phyloP scores from a whole-genome alignment of 2,113 vertebrate genomes.

The Coturnix japonica region DNA sequence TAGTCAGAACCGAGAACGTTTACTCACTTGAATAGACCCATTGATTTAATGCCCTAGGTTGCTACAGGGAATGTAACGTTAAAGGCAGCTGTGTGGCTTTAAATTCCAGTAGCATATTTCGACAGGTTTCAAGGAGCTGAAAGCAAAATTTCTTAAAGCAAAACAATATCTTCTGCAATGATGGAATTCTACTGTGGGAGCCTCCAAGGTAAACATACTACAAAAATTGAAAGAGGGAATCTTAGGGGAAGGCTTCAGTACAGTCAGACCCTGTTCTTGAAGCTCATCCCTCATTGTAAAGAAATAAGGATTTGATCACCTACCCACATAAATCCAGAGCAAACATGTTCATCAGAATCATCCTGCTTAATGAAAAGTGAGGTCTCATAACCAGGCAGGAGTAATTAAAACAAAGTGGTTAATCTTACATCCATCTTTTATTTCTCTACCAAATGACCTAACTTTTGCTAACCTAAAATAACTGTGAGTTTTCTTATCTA shows the following conservation, averaged over 20 bases:
- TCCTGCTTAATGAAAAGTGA: background rate
- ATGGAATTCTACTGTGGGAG: background rate
- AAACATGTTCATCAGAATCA: background rate
- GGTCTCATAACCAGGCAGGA: background rate
- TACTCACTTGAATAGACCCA: background rate
- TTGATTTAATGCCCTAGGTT: background rate
- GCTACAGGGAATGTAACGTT: background rate
- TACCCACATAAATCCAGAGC: background rate
- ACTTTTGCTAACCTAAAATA: background rate
- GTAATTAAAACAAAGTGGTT: background rate
- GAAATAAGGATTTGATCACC: background rate
- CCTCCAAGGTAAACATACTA: background rate
- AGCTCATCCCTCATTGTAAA: background rate
- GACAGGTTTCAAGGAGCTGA: background rate
- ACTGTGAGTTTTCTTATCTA: background rate
- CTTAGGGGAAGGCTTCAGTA: background rate
- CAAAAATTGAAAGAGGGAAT: background rate
- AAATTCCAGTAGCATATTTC: background rate
- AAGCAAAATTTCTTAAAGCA: background rate
- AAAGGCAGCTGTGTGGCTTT: background rate
- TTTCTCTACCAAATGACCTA: background rate
- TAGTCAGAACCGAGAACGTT: background rate
- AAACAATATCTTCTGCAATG: background rate
- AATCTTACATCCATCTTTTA: background rate
- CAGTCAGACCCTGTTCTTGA: background rate